Base-by-base conservation (phyloP, 2,797 vertebrate species). In the Eidolon dupreanum region DNA sequence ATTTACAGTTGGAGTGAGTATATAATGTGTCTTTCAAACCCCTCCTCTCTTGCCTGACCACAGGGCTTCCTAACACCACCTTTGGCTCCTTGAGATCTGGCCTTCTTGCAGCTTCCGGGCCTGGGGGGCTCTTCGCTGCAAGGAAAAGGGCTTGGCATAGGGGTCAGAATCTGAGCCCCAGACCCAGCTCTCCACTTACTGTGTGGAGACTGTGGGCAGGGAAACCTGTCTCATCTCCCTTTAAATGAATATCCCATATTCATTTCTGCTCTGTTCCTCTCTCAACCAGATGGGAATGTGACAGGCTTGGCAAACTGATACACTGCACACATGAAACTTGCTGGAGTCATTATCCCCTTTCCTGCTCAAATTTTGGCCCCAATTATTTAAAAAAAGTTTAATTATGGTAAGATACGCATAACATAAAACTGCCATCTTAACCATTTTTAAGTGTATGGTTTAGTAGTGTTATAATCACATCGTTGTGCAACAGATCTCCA, bases 271-370 rank as follows among this genome's bases (percentile, higher is more conserved):
- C 49, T 46, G 12, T 43, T 89, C 5, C 5, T 51, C 24, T 78
- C 26, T 2, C 8, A 57, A 8, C 0, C 0, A 65, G 31, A 82
- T 1, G 8, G 20, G 36, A 41, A n/a, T 12, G 16, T 31, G 77
- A 15, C 10, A 41, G 53, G n/a, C 26, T 6, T 19, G n/a, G 53
- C 28, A 61, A 38, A 33, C 17, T n/a, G 16, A 33, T 12, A 9
- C 4, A 11, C 41, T 26, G 11, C 2, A 41, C 22, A 49, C 16
- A 4, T 0, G 19, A 81, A 71, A 26, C 55, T 53, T 28, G 9
- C 53, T 75, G 53, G 57, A 43, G n/a, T 51, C 24, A 16, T 6
- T 26, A 17, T 57, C 51, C 53, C 31, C 4, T 49, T 46, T 85
- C 36, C 51, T 63, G 16, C 51, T 57, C 63, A n/a, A 6, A 51